Evolutionary conservation across 2,113 vertebrate species (phyloP).

Genomic region (Raja brachyura): DNA sequence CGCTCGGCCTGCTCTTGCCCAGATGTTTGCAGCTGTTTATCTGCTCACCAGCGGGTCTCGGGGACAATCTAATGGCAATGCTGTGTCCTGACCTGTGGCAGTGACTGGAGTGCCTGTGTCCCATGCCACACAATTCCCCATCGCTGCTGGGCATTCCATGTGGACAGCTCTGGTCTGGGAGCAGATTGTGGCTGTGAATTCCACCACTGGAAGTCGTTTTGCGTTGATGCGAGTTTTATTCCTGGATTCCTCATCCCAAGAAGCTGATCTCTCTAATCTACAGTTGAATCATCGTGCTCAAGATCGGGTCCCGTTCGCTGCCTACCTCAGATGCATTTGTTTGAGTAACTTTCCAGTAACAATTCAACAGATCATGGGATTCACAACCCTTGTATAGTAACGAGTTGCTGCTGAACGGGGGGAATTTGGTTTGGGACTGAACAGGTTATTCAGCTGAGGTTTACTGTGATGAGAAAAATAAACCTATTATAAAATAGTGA

Average conservation of each 20-base stretch:
- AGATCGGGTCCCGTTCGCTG: neutral
- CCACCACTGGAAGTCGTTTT: neutral
- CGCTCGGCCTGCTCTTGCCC: neutral
- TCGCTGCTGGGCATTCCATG: neutral
- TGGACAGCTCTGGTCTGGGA: neutral
- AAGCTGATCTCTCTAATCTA: neutral
- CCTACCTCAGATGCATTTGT: slow-evolving; percentile 22
- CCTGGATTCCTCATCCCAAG: neutral
- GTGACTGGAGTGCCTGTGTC: neutral
- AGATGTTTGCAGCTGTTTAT: neutral
- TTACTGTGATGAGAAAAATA: neutral
- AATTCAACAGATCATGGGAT: neutral
- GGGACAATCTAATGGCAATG: neutral
- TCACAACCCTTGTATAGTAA: neutral
- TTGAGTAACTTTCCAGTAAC: neutral
- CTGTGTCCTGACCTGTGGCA: neutral
- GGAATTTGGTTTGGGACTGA: neutral
- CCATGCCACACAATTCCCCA: neutral
- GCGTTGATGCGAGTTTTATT: neutral
- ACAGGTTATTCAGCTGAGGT: neutral
- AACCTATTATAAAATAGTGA: neutral
- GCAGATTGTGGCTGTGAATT: neutral
- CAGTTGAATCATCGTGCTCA: slow-evolving; percentile 13
- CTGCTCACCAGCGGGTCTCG: neutral
- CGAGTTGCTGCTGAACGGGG: neutral